A percentile compares a stretch with the other conserved stretches of the same genome.
phyloP scores from a whole-genome alignment of 2,888 invertebrate species.

The Psococerastis gibbosa region DNA sequence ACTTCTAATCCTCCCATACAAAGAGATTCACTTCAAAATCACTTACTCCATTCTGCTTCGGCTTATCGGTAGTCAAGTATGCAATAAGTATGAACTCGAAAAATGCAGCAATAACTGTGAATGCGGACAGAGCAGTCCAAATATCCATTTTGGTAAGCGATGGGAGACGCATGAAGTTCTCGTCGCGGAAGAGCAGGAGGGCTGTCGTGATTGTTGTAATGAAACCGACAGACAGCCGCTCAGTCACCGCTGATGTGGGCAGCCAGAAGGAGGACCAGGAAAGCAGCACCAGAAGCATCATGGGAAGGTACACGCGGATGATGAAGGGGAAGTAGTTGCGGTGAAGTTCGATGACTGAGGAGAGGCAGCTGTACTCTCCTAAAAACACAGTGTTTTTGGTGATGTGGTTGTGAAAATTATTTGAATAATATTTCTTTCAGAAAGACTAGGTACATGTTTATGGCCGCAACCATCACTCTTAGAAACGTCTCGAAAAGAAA shows the following conservation, averaged over 20 bases:
- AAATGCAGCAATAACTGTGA: background rate
- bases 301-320: background rate
- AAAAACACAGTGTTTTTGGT: too few relatives aligned
- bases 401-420: too few relatives aligned
- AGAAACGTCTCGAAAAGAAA: too few relatives aligned
- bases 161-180: background rate
- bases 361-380: background rate
- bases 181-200: background rate
- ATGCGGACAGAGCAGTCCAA: background rate
- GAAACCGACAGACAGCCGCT: background rate
- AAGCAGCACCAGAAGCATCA: background rate
- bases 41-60: too few relatives aligned
- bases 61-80: background rate
- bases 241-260: background rate
- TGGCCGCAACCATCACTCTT: too few relatives aligned
- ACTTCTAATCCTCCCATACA: too few relatives aligned
- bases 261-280: conserved; percentile 7
- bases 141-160: background rate
- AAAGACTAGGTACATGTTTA: too few relatives aligned
- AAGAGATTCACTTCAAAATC: too few relatives aligned
- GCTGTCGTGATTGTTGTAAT: background rate
- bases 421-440: too few relatives aligned
- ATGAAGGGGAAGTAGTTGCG: background rate
- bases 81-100: background rate
- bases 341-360: background rate